Percentiles rank a stretch among this genome's conserved stretches.
Evolutionary conservation across 2,113 vertebrate genomes (phyloP).

Genomic region (Myrmecobius fasciatus): DNA sequence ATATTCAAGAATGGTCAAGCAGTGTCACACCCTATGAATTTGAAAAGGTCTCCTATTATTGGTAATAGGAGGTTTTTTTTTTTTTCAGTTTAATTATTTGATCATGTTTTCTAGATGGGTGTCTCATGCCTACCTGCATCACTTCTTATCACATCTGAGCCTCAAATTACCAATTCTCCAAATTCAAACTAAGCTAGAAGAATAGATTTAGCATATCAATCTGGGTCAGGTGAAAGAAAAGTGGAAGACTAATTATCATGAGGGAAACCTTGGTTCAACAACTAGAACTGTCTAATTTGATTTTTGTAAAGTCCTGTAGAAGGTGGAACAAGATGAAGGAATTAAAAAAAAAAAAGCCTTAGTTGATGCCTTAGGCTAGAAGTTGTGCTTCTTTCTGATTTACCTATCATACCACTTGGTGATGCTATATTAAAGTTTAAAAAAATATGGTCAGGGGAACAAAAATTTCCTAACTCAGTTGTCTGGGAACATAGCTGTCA

Average conservation of each 20-base stretch:
- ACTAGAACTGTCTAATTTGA: neutral
- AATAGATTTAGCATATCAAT: constrained; percentile 24
- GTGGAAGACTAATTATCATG: constrained; percentile 24
- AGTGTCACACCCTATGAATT: constrained; percentile 53
- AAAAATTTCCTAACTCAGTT: neutral
- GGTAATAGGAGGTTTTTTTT: constrained; percentile 43
- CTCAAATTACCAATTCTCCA: constrained; percentile 45
- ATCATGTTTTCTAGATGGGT: constrained; percentile 33
- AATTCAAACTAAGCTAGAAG: constrained; percentile 13
- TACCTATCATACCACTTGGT: neutral
- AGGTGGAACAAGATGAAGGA: neutral
- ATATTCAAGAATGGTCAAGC: constrained; percentile 57
- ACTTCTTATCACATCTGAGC: constrained; percentile 28
- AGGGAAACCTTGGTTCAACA: neutral
- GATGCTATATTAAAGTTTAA: neutral
- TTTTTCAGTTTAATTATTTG: constrained; percentile 51
- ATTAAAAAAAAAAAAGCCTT: neutral
- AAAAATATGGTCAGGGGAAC: constrained; percentile 33
- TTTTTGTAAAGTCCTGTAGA: neutral
- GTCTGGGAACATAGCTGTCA: neutral
- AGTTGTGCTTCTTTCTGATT: neutral
- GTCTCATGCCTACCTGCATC: constrained; percentile 44
- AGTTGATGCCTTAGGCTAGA: neutral
- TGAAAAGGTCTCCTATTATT: constrained; percentile 56
- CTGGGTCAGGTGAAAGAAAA: constrained; percentile 52